Conservation (phyloP, 2,888 invertebrate species). For the Endomychus coccineus region DNA sequence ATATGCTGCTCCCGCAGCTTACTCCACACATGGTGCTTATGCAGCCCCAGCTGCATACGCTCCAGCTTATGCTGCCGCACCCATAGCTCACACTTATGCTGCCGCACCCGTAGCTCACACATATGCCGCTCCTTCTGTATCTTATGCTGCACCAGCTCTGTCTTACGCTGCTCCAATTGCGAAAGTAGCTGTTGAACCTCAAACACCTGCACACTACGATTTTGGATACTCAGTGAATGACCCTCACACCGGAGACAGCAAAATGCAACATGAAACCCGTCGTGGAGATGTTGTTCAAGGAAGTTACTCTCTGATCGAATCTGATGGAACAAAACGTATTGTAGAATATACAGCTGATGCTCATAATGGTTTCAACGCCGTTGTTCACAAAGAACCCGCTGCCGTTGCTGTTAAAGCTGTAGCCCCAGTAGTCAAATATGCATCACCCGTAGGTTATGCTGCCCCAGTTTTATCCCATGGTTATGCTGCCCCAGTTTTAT, state of each 20-base stretch:
- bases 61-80: slow-evolving; percentile 39
- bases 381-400: too few species aligned
- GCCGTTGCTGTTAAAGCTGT: slow-evolving; percentile 1
- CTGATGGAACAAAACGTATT: too few species aligned
- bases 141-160: slow-evolving; percentile 19
- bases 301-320: too few species aligned
- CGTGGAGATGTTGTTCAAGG: too few species aligned
- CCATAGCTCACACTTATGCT: slow-evolving; percentile 37
- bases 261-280: too few species aligned
- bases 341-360: too few species aligned
- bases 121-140: slow-evolving; percentile 19
- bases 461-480: slow-evolving; percentile 17
- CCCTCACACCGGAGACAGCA: slow-evolving; percentile 18
- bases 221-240: too few species aligned
- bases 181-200: too few species aligned
- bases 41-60: too few species aligned
- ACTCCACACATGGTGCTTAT: slow-evolving; percentile 17
- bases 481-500: slow-evolving; percentile 40
- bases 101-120: slow-evolving; percentile 20
- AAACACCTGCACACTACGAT: too few species aligned
- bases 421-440: slow-evolving; percentile 6
- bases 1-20: slow-evolving; percentile 20
- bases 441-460: too few species aligned
- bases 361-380: too few species aligned
- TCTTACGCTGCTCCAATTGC: slow-evolving; percentile 17